Base-by-base conservation (phyloP, 2,797 vertebrate species). In the Hemitrygon akajei region DNA sequence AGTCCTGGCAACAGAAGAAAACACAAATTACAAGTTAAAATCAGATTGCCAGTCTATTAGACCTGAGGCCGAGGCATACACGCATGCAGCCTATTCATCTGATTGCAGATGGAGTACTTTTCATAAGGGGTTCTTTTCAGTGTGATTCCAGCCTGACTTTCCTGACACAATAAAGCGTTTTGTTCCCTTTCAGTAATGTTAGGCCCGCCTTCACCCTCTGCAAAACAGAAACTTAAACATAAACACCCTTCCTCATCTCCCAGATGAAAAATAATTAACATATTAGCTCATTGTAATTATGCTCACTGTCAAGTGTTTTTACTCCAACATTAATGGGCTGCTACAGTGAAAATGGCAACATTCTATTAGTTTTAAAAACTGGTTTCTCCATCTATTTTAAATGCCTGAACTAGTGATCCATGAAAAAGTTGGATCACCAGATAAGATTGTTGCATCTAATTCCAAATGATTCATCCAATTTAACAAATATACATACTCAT, bases 11-110 rank as follows among this genome's bases (percentile, higher is more conserved):
- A 93, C 91, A 93, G 91, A 93, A 93, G 91, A 93, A 93, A 76
- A 93, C 91, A 76, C 91, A 93, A 93, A 93, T 93, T 93, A 93
- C 91, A 93, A 93, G 91, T 93, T 93, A 93, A 93, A 93, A 93
- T 93, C 91, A 93, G 91, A 93, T 93, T 93, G 91, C 71, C 71
- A 93, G 91, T 93, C 91, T 93, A 93, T 93, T 93, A 93, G 91
- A 75, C 91, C 91, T 76, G 91, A 93, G 91, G 71, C 91, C 63
- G 91, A 93, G 91, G 56, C 91, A 93, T 71, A 93, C 25, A 93
- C 91, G 91, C 91, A 56, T 93, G 91, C 91, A 93, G 91, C 69
- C 91, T 93, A 93, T 93, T 93, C 91, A 93, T 93, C 91, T 93
- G 91, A 93, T 93, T 93, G 91, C 91, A 93, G 91, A 93, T 93